Conservation (phyloP, 2,113 vertebrate genomes). For the Sturnira hondurensis region DNA sequence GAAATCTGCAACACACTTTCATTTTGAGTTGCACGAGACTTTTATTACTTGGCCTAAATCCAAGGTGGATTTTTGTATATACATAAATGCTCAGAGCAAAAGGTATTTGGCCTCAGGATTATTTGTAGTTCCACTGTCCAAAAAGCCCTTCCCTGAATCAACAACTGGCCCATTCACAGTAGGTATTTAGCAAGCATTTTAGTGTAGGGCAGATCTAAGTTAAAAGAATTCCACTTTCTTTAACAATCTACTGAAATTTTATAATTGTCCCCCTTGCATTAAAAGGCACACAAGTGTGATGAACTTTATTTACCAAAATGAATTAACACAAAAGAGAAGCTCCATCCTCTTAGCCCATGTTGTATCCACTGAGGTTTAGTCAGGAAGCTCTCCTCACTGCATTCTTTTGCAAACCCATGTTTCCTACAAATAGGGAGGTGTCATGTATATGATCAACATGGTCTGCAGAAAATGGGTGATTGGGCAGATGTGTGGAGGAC, state of each 20-base stretch:
- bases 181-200: neutral
- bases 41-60: conserved; percentile 1
- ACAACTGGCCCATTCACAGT: neutral
- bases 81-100: conserved; percentile 10
- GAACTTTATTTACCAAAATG: neutral
- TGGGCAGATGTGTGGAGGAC: neutral
- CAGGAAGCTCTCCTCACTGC: neutral
- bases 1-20: conserved; percentile 17
- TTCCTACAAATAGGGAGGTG: neutral
- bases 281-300: neutral
- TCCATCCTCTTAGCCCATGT: neutral
- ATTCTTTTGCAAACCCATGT: neutral
- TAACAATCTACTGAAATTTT: neutral
- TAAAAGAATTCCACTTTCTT: neutral
- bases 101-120: neutral
- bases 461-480: neutral
- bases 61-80: neutral
- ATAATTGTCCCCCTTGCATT: neutral
- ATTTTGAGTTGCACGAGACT: conserved; percentile 41
- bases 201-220: neutral
- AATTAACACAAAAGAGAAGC: neutral
- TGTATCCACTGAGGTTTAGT: neutral
- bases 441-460: neutral
- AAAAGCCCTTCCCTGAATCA: neutral
- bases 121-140: neutral